A percentile compares a stretch with the other conserved stretches of the same genome.
Conservation (phyloP, 2,888 invertebrate genomes). For the Euspilapteryx auroguttella region DNA sequence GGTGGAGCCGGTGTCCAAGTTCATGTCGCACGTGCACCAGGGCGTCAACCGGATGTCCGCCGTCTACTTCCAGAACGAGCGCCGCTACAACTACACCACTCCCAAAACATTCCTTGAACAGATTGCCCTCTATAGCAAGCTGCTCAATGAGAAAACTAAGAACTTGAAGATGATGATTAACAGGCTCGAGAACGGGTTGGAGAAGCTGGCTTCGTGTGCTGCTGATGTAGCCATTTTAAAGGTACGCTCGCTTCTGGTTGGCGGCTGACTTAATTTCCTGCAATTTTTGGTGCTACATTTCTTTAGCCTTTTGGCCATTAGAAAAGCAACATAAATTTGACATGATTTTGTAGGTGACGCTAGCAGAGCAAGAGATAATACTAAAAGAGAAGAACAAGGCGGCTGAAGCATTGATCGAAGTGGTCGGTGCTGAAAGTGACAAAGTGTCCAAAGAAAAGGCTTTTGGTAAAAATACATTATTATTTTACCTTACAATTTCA, state of each 20-base stretch:
- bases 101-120: constrained; percentile 95
- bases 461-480: constrained; percentile 53
- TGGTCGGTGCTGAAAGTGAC: constrained; percentile 87
- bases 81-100: constrained; percentile 93
- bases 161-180: constrained; percentile 75
- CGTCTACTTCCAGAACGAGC: constrained; percentile 80
- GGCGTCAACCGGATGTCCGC: constrained; percentile 86
- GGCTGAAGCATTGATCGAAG: constrained; percentile 84
- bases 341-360: constrained; percentile 56
- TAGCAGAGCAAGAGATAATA: constrained; percentile 76
- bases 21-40: constrained; percentile 90
- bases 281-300: no score
- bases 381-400: constrained; percentile 86
- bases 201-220: constrained; percentile 84
- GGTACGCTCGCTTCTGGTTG: constrained; percentile 22
- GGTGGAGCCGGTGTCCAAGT: constrained; percentile 70
- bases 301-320: no score
- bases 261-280: no score
- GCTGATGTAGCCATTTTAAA: constrained; percentile 86
- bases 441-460: constrained; percentile 89
- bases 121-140: constrained; percentile 78
- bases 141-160: constrained; percentile 66
- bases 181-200: constrained; percentile 84
- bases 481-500: no score
- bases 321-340: no score